Conservation (phyloP, 2,113 vertebrate genomes). For the Lichenostomus cassidix region DNA sequence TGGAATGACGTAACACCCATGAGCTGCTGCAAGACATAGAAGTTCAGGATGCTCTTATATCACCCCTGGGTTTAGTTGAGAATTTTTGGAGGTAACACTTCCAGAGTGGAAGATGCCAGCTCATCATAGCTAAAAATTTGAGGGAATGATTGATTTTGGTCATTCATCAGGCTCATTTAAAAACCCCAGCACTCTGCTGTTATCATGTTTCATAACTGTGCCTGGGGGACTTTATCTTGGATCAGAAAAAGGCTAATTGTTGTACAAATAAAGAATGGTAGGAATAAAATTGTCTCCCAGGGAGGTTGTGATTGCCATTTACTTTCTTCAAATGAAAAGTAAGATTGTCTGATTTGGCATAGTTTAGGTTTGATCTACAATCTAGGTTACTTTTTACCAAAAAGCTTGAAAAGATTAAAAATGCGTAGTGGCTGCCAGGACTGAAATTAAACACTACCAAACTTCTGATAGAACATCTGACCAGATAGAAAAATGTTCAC, state of each 20-base stretch:
- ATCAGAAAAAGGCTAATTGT: constrained; percentile 25
- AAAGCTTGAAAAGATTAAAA: background rate
- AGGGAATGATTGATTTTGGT: background rate
- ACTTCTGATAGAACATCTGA: background rate
- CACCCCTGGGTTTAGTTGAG: background rate
- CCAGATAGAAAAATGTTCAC: background rate
- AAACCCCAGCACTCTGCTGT: background rate
- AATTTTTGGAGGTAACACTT: background rate
- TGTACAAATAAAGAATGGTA: constrained; percentile 20
- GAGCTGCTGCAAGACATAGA: background rate
- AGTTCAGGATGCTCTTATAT: background rate
- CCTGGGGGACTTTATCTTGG: constrained; percentile 31
- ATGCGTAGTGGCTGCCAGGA: background rate
- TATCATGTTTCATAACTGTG: background rate
- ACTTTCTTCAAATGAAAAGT: background rate
- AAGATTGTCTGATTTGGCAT: background rate
- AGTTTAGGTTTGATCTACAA: background rate
- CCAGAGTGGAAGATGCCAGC: background rate
- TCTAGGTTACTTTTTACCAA: background rate
- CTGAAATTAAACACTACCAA: background rate
- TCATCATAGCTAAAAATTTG: background rate
- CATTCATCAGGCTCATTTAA: background rate
- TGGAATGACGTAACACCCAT: background rate
- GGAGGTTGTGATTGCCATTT: constrained; percentile 30
- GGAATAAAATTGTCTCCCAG: background rate